Conservation (phyloP, 2,888 invertebrate genomes). For the Chloroclystis v-ata region DNA sequence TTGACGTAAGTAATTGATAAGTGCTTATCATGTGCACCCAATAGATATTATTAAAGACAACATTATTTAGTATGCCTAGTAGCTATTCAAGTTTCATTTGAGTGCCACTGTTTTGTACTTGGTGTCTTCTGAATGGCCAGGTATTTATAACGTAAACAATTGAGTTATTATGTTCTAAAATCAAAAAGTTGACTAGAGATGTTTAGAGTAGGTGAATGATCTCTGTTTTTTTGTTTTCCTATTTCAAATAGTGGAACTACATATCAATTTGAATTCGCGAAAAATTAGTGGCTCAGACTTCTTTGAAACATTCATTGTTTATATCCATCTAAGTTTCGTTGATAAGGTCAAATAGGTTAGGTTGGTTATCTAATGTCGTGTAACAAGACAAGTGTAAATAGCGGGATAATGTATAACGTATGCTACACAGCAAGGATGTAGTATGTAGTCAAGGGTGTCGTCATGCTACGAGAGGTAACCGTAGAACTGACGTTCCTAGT, state of each 20-base stretch:
- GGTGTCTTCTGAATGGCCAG: conserved; percentile 1
- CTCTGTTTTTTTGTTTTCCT: too few relatives aligned
- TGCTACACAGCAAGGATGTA: background rate
- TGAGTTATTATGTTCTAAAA: too few relatives aligned
- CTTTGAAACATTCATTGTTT: background rate
- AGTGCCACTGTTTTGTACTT: conserved; percentile 30
- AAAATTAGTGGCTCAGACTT: too few relatives aligned
- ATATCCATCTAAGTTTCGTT: conserved; percentile 13
- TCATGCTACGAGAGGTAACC: conserved; percentile 21
- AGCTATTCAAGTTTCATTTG: conserved; percentile 38
- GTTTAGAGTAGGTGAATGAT: too few relatives aligned
- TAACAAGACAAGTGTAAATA: conserved; percentile 23
- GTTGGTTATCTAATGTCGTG: conserved; percentile 53
- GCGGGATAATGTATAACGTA: conserved; percentile 6
- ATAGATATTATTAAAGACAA: conserved; percentile 37
- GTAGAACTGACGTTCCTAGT: conserved; percentile 48
- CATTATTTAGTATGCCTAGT: conserved; percentile 32
- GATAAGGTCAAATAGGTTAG: conserved; percentile 61
- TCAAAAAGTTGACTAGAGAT: too few relatives aligned
- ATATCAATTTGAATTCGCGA: too few relatives aligned
- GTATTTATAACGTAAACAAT: conserved; percentile 7
- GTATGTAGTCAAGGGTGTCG: background rate
- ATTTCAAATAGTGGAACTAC: too few relatives aligned
- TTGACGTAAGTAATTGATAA: conserved; percentile 69
- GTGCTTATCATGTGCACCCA: conserved; percentile 54